Percentiles rank a stretch among this genome's conserved stretches.
Evolutionary conservation across 2,797 vertebrate genomes (phyloP).

Genomic region (Poeciliopsis turneri): DNA sequence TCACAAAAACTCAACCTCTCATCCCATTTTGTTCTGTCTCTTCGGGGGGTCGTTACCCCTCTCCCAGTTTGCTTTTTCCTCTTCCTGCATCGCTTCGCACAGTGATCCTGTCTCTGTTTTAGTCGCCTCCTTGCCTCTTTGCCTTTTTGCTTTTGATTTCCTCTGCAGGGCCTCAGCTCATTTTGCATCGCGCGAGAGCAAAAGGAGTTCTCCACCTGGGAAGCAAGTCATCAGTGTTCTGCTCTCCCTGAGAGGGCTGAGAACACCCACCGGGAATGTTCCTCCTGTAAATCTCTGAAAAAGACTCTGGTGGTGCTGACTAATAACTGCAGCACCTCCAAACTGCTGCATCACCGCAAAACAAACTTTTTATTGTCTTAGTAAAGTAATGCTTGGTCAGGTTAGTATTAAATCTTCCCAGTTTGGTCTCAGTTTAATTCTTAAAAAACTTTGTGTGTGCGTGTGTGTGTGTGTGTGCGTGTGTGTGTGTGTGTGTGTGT

Average conservation of each 20-base stretch:
- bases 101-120: slow-evolving; percentile 3
- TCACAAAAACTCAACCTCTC: not conserved
- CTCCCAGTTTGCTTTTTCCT: not conserved
- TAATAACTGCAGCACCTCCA: not conserved
- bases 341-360: not conserved
- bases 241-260: not conserved
- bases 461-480: not conserved
- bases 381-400: not conserved
- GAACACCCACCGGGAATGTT: not conserved
- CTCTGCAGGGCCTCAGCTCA: slow-evolving; percentile 7
- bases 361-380: not conserved
- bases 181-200: not conserved
- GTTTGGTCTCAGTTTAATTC: not conserved
- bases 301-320: not conserved
- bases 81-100: not conserved
- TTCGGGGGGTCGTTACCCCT: not conserved
- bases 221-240: not conserved
- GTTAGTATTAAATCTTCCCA: not conserved
- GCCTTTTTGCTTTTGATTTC: slow-evolving; percentile 23
- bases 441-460: not conserved
- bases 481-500: not conserved
- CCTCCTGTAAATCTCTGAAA: not conserved
- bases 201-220: not conserved
- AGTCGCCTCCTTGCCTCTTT: not conserved
- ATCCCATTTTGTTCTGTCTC: slow-evolving; percentile 38